These are phyloP conservation scores for Catalaphyllia jardinei DNA, from an alignment of 64 coral and sea anemone genomes.

Conservation along the genomic window DNA sequence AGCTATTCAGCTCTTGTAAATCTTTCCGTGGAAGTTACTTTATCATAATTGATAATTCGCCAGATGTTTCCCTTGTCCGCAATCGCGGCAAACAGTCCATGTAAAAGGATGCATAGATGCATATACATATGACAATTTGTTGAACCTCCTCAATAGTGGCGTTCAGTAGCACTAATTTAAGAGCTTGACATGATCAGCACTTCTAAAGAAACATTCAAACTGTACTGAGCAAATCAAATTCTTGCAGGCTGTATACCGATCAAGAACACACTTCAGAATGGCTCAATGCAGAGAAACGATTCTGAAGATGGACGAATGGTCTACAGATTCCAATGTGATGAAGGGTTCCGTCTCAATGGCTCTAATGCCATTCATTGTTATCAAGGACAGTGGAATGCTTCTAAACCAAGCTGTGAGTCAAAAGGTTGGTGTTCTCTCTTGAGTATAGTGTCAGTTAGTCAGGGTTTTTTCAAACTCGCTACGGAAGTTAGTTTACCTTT, in stretches of 20 bases:
- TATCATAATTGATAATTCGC: no score
- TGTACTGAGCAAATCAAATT: neutral
- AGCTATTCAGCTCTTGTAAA: no score
- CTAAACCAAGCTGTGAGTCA: neutral
- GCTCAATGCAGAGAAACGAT: neutral
- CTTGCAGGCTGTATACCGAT: slow-evolving; percentile 4
- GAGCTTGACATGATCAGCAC: no score
- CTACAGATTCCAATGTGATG: neutral
- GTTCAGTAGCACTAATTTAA: no score
- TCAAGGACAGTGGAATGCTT: neutral
- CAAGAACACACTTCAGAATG: neutral
- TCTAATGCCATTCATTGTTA: neutral
- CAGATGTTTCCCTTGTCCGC: no score
- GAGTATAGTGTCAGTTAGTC: neutral
- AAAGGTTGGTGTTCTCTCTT: neutral
- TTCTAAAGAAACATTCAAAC: no score
- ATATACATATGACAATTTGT: no score
- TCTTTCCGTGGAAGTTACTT: no score
- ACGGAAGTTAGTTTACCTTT: no score
- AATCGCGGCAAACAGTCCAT: no score
- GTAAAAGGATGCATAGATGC: no score
- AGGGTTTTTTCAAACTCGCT: no score
- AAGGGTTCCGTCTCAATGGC: neutral
- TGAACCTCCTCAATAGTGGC: neutral
- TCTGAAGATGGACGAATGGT: neutral